Conservation (phyloP, 2,797 vertebrate genomes). For the Yasuhikotakia modesta region DNA sequence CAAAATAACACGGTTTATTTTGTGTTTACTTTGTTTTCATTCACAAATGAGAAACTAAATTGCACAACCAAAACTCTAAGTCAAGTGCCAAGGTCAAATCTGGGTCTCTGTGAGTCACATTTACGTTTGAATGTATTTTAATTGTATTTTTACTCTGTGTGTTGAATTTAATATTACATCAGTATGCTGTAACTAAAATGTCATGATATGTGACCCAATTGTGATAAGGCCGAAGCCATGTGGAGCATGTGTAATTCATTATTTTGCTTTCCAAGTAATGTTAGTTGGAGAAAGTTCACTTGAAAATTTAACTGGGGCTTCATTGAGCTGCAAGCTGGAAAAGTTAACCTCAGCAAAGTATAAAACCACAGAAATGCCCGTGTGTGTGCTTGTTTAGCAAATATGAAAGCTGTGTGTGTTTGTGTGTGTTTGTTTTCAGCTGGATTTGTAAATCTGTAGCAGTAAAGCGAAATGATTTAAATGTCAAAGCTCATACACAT, state of each 20-base stretch:
- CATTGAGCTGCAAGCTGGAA: conserved; percentile 38
- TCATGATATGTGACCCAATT: neutral
- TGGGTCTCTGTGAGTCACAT: neutral
- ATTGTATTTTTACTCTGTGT: neutral
- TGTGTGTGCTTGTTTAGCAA: neutral
- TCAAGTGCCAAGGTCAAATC: neutral
- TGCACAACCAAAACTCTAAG: neutral
- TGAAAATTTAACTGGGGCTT: conserved; percentile 46
- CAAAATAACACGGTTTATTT: neutral
- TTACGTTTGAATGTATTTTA: neutral
- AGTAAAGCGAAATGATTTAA: neutral
- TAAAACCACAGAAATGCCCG: conserved; percentile 7
- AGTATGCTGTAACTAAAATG: neutral
- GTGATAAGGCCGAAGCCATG: neutral
- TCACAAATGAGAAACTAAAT: neutral
- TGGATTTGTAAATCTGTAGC: neutral
- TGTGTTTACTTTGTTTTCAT: neutral
- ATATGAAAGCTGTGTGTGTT: neutral
- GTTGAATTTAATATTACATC: neutral
- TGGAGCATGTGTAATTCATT: neutral
- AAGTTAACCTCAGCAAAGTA: neutral
- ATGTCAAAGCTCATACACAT: neutral
- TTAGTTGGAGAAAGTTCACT: conserved; percentile 33
- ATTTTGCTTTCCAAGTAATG: neutral
- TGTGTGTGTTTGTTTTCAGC: neutral